A percentile compares a stretch with the other conserved stretches of the same genome.
phyloP scores from a whole-genome alignment of 92 coral and sea anemone genomes.

The Actinostola sp. region DNA sequence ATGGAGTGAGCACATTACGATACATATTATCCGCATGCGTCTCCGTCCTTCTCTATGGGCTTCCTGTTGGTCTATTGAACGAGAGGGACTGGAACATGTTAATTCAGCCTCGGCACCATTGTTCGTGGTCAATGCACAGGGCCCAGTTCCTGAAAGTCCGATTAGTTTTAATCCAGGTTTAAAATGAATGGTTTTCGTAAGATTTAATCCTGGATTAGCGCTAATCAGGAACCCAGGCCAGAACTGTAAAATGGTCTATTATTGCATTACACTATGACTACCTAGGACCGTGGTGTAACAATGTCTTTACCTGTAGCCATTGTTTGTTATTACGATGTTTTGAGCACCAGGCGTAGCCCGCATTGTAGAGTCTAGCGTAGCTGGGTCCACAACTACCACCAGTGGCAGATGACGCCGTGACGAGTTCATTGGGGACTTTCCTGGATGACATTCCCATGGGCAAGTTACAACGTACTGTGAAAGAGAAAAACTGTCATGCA shows the following conservation, averaged over 20 bases:
- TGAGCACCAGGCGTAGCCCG: constrained; percentile 88
- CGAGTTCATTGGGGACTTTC: constrained; percentile 66
- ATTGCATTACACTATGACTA: too few species aligned
- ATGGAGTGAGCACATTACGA: background rate
- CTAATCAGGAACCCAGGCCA: too few species aligned
- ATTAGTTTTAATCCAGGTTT: too few species aligned
- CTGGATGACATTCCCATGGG: constrained; percentile 76
- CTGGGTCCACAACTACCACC: constrained; percentile 60
- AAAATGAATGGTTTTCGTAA: too few species aligned
- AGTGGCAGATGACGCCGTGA: constrained; percentile 72
- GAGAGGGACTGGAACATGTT: too few species aligned
- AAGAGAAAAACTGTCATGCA: too few species aligned
- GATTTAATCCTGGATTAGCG: too few species aligned
- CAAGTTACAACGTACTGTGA: constrained; percentile 43
- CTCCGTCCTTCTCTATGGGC: too few species aligned
- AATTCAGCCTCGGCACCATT: too few species aligned
- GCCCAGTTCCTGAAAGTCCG: too few species aligned
- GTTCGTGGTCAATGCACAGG: too few species aligned
- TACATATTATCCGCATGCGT: background rate
- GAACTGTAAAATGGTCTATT: background rate
- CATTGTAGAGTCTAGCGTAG: constrained; percentile 71
- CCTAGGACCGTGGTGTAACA: background rate
- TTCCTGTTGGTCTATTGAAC: too few species aligned
- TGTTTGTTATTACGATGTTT: constrained; percentile 67
- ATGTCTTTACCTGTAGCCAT: constrained; percentile 70